Evolutionary conservation across 1,140 invertebrate species (phyloP), one percentile per base, ranked within the genome.

Genomic region (Chlorops oryzae): DNA sequence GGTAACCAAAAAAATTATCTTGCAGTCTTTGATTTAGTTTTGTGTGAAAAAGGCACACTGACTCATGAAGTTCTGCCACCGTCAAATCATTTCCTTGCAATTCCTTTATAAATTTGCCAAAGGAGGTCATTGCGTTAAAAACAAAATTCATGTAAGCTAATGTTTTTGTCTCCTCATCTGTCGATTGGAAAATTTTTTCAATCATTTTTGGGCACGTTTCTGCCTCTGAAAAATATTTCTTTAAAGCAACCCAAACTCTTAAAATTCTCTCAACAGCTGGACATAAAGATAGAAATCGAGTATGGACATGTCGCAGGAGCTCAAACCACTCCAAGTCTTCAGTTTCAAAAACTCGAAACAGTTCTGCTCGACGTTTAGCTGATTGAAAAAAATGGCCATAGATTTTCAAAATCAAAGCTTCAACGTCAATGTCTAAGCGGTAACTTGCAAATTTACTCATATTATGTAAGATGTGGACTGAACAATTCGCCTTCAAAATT

Each of bases 391-490:
- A n/a, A n/a, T n/a, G n/a, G n/a, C n/a, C n/a, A n/a, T n/a, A n/a
- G n/a, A n/a, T n/a, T n/a, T n/a, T n/a, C n/a, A n/a, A n/a, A n/a
- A 45, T 47, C 27, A 47, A 41, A 47, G 46, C 22, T 47, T 47
- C 46, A 41, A 47, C 27, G 39, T 47, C 27, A 21, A 47, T 35
- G 46, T 47, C 46, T 47, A 47, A 47, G 38, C 32, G 38, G 39
- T 47, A 24, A 42, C 32, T 41, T 47, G 46, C 46, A 47, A 47
- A 47, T 47, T 47, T 47, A 28, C 46, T 47, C 46, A 47, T 47
- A 22, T 47, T 47, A 47, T 47, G 46, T 20, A 47, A 47, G 46
- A 47, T 47, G 25, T 47, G 25, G 39, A 47, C 27, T 34, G 46
- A 47, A 47, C 46, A 47, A 18, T 47, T 47, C 38, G 46, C 46